Conservation (phyloP, 2,888 invertebrate genomes). For the Aleiodes leptofemur region DNA sequence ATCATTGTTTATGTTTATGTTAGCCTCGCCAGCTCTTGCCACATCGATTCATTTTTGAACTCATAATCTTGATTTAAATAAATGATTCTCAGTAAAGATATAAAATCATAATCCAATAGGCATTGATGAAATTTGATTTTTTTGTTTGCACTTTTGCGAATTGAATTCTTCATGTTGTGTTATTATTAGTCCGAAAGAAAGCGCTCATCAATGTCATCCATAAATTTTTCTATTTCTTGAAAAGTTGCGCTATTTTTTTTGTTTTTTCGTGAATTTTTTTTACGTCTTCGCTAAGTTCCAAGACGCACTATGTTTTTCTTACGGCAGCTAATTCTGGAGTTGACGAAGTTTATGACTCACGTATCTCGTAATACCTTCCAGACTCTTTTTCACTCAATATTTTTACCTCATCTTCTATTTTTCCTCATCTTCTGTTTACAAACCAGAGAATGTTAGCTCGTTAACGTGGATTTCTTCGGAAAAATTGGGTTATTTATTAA, state of each 20-base stretch:
- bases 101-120: no score
- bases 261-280: not conserved
- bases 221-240: no score
- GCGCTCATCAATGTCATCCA: no score
- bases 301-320: not conserved
- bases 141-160: not conserved
- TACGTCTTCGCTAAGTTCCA: conserved; percentile 4
- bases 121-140: no score
- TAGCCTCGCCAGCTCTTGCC: no score
- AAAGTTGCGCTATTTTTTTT: no score
- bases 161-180: no score
- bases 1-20: no score
- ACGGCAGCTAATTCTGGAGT: conserved; percentile 26
- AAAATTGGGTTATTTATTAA: conserved; percentile 37
- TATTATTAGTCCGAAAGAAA: no score
- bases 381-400: not conserved
- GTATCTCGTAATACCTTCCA: conserved; percentile 16
- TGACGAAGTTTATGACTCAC: conserved; percentile 6
- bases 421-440: not conserved
- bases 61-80: no score
- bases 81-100: no score
- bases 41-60: no score
- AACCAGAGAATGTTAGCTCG: not conserved
- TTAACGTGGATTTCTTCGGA: not conserved
- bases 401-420: not conserved